Conservation (phyloP, 2,113 vertebrate species). For the Sinocyclocheilus rhinocerous region DNA sequence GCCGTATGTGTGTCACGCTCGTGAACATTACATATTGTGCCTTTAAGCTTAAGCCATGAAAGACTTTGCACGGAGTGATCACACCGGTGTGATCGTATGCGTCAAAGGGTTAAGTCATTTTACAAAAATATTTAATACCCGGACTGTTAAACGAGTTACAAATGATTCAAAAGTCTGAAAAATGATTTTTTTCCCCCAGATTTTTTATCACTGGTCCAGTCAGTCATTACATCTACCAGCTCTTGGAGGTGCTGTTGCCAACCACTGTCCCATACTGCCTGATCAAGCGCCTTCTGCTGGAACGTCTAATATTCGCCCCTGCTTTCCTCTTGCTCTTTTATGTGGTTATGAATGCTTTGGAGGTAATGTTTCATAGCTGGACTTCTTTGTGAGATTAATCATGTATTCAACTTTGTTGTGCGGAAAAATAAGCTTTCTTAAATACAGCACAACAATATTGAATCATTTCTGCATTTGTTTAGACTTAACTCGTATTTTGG, state of each 20-base stretch:
- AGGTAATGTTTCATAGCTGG: conserved; percentile 71
- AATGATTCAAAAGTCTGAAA: neutral
- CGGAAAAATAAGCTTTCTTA: neutral
- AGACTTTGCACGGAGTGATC: conserved; percentile 2
- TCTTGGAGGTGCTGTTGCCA: conserved; percentile 82
- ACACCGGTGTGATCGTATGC: no score
- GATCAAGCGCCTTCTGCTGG: conserved; percentile 82
- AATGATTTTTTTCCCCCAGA: conserved; percentile 63
- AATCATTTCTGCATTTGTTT: neutral
- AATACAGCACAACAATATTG: neutral
- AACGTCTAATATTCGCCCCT: conserved; percentile 83
- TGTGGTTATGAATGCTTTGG: conserved; percentile 82
- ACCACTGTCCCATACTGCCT: conserved; percentile 72
- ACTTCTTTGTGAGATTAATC: neutral
- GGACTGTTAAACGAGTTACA: neutral
- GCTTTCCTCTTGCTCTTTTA: conserved; percentile 85
- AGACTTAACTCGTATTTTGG: neutral
- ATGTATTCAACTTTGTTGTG: neutral
- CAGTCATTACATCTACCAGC: conserved; percentile 85
- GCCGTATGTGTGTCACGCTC: no score
- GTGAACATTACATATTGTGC: no score
- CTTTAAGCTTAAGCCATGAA: neutral
- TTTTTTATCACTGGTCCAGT: conserved; percentile 83
- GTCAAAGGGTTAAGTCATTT: neutral
- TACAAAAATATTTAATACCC: neutral